Conservation (phyloP, 2,888 invertebrate genomes). For the Ormyrus pomaceus region DNA sequence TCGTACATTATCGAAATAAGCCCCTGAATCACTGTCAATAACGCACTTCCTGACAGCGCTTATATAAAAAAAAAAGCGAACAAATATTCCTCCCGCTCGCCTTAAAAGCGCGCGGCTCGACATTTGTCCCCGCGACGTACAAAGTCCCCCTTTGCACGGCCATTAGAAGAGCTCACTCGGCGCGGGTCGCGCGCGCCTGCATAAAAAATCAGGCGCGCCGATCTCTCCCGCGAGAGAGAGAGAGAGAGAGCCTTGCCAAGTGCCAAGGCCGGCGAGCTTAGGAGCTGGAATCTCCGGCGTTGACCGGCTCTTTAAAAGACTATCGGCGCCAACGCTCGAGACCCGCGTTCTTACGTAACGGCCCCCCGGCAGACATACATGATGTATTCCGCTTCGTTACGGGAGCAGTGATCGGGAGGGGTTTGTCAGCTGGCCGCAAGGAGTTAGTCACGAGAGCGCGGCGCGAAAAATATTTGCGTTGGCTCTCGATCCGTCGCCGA, state of each 20-base stretch:
- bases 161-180: background rate
- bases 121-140: no score
- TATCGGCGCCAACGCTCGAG: background rate
- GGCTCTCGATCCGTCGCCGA: background rate
- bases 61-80: no score
- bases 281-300: background rate
- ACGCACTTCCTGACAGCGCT: no score
- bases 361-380: no score
- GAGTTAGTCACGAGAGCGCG: slow-evolving; percentile 28
- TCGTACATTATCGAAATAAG: no score
- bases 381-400: no score
- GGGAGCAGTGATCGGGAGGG: no score
- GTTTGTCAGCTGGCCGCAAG: slow-evolving; percentile 6
- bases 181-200: background rate
- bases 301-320: background rate
- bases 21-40: no score
- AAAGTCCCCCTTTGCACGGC: no score
- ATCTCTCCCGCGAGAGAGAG: background rate
- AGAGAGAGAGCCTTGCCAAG: slow-evolving; percentile 10
- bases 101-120: no score
- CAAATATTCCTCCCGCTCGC: no score
- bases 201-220: slow-evolving; percentile 3
- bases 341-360: no score
- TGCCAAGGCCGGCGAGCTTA: slow-evolving; percentile 18
- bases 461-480: slow-evolving; percentile 6